Conservation (phyloP, 1,140 invertebrate species). For the Venturia canescens region DNA sequence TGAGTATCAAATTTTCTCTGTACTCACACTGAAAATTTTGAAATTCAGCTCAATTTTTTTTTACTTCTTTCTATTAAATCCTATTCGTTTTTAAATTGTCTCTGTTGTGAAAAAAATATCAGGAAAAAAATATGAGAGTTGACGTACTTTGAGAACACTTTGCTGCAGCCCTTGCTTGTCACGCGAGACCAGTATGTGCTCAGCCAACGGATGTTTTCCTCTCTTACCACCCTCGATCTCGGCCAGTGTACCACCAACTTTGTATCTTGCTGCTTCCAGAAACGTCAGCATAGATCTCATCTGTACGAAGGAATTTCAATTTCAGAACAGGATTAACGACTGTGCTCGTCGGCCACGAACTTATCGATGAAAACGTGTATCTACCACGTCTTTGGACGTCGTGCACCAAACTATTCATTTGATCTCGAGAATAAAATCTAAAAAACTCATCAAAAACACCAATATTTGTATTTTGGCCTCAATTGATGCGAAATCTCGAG, state of each 20-base stretch:
- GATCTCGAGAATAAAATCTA: too few species aligned
- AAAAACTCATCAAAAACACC: too few species aligned
- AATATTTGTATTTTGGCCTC: too few species aligned
- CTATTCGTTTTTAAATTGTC: not conserved
- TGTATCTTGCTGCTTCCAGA: conserved; percentile 92
- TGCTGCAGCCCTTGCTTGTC: conserved; percentile 94
- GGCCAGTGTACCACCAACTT: conserved; percentile 88
- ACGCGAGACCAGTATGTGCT: conserved; percentile 90
- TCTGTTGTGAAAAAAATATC: too few species aligned
- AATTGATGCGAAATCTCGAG: too few species aligned
- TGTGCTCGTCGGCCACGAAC: not conserved
- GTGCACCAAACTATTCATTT: too few species aligned
- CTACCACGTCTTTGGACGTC: too few species aligned
- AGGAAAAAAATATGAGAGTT: too few species aligned
- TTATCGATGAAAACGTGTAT: too few species aligned
- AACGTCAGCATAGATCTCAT: conserved; percentile 95
- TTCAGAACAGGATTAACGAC: conserved; percentile 6
- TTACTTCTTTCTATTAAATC: not conserved
- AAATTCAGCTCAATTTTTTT: not conserved
- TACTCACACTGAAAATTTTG: too few species aligned
- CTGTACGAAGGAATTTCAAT: conserved; percentile 78
- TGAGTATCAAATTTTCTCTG: too few species aligned
- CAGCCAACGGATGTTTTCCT: conserved; percentile 87
- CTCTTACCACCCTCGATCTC: conserved; percentile 88
- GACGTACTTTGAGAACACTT: conserved; percentile 86